Evolutionary conservation across 2,888 invertebrate species (phyloP).

Genomic region (Tipula unca): DNA sequence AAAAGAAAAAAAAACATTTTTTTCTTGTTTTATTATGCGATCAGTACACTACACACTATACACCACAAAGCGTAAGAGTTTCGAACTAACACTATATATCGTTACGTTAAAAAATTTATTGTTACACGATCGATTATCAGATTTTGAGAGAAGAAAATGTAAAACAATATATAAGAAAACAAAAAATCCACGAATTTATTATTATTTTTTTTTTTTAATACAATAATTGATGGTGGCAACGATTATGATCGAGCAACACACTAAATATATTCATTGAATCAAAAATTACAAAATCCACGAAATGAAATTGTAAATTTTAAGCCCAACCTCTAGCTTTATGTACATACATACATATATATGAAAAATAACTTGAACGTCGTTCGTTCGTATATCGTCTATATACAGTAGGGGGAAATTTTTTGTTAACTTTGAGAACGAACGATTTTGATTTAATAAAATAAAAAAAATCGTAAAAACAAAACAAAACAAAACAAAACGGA

Average conservation of each 20-base stretch:
- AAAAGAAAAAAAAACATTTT: background rate
- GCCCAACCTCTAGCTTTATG: background rate
- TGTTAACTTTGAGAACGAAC: background rate
- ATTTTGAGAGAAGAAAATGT: background rate
- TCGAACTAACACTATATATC: background rate
- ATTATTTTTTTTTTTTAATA: too few species aligned
- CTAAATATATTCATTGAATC: background rate
- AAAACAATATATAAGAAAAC: background rate
- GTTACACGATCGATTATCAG: background rate
- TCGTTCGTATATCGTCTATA: background rate
- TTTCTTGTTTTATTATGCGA: background rate
- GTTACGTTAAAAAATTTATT: background rate
- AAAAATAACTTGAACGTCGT: background rate
- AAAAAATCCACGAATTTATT: background rate
- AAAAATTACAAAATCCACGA: background rate
- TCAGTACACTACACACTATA: background rate
- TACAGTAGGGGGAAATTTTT: background rate
- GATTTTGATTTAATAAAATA: background rate
- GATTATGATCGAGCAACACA: background rate
- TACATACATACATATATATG: too few species aligned
- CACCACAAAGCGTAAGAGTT: background rate
- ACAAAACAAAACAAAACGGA: too few species aligned
- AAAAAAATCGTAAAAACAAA: too few species aligned
- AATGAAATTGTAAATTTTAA: background rate
- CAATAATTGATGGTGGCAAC: constrained; percentile 14